phyloP scores from a whole-genome alignment of 2,113 vertebrate species.

The Eudyptes chrysolophus region DNA sequence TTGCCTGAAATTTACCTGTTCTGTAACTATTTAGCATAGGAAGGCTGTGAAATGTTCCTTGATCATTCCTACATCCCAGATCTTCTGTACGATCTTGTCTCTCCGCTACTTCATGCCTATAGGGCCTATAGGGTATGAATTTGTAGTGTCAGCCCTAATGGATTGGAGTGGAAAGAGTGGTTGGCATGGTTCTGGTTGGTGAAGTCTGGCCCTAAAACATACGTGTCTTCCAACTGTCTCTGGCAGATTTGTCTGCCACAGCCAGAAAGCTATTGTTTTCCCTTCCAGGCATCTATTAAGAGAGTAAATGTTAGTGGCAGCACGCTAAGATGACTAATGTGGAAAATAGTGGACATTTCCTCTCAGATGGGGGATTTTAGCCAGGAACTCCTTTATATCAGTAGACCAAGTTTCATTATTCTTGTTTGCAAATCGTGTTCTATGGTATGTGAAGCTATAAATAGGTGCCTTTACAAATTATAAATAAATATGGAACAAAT shows the following conservation, averaged over 20 bases:
- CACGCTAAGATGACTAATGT: neutral
- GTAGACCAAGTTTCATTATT: neutral
- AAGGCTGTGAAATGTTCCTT: neutral
- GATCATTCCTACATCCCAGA: neutral
- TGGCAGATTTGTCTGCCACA: neutral
- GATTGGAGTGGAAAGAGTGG: neutral
- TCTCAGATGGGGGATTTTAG: neutral
- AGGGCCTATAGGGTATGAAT: neutral
- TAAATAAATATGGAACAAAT: neutral
- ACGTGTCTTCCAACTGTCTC: accelerated
- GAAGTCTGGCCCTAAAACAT: neutral
- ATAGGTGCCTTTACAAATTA: neutral
- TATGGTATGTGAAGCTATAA: neutral
- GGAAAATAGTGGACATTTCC: neutral
- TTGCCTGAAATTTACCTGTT: neutral
- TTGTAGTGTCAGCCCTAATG: accelerated
- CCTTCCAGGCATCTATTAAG: neutral
- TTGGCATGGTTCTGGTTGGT: neutral
- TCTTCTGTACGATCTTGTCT: neutral
- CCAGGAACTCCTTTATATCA: neutral
- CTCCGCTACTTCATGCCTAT: neutral
- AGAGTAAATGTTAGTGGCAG: neutral
- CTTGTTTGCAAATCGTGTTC: neutral
- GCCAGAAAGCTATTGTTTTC: neutral
- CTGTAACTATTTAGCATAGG: neutral